phyloP scores from a whole-genome alignment of 2,888 invertebrate species.

The Liopterus haemorrhoidalis region DNA sequence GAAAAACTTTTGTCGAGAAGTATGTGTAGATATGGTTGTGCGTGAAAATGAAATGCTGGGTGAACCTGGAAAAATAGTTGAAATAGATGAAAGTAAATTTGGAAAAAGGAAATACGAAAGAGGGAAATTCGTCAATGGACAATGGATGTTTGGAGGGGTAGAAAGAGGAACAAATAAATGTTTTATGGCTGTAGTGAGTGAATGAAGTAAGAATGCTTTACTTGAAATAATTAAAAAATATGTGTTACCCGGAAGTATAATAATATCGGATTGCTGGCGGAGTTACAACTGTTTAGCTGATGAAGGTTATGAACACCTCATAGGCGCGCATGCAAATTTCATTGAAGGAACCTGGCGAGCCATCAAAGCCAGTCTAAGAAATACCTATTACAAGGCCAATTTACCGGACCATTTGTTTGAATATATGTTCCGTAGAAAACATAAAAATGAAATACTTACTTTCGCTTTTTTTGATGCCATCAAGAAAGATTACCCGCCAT shows the following conservation, averaged over 20 bases:
- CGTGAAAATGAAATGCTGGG: background rate
- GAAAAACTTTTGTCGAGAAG: background rate
- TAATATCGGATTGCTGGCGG: slow-evolving; percentile 34
- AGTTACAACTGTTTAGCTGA: slow-evolving; percentile 30
- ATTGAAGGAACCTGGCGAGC: background rate
- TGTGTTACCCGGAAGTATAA: slow-evolving; percentile 31
- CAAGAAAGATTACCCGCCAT: no score
- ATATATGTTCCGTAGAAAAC: background rate
- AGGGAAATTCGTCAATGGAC: background rate
- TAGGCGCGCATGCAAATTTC: background rate
- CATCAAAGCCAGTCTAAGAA: background rate
- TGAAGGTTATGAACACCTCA: slow-evolving; percentile 29
- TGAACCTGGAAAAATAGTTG: slow-evolving; percentile 2
- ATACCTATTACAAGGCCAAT: background rate
- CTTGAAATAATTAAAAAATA: slow-evolving; percentile 28
- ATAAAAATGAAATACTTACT: no score
- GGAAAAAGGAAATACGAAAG: slow-evolving; percentile 4
- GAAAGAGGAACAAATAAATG: background rate
- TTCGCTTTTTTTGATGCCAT: no score
- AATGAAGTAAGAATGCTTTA: slow-evolving; percentile 6
- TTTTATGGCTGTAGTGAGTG: background rate
- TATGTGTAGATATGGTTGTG: background rate
- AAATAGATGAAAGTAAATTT: slow-evolving; percentile 5
- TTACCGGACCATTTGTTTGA: background rate
- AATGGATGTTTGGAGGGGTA: background rate